Conservation (phyloP, 2,113 vertebrate species). For the Pyrgilauda ruficollis region DNA sequence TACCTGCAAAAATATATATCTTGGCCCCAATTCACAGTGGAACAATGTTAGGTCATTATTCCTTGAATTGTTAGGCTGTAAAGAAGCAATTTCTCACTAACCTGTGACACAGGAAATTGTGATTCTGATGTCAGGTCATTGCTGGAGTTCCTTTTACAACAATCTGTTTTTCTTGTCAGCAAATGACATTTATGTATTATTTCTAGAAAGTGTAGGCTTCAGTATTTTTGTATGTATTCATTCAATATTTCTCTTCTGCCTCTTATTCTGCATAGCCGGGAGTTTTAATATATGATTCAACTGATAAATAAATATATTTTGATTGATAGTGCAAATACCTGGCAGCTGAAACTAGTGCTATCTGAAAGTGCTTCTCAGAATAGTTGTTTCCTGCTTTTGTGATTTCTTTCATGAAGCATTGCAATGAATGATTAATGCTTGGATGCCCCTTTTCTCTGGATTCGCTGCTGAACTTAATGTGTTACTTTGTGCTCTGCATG, state of each 20-base stretch:
- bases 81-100: conserved; percentile 72
- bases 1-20: conserved; percentile 76
- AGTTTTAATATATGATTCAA: conserved; percentile 45
- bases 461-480: background rate
- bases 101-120: conserved; percentile 43
- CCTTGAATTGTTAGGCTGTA: conserved; percentile 74
- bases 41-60: conserved; percentile 74
- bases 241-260: conserved; percentile 49
- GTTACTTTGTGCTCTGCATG: background rate
- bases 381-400: conserved; percentile 7
- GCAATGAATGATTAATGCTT: conserved; percentile 5
- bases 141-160: conserved; percentile 49
- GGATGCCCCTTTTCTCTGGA: background rate
- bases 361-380: conserved; percentile 1
- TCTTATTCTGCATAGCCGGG: conserved; percentile 17
- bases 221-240: conserved; percentile 25
- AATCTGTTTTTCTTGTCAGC: conserved; percentile 55
- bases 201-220: conserved; percentile 32
- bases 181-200: conserved; percentile 51
- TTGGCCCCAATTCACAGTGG: conserved; percentile 73
- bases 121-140: conserved; percentile 50
- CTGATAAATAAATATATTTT: conserved; percentile 47
- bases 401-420: background rate
- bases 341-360: background rate
- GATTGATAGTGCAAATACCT: conserved; percentile 50